Percentiles rank a stretch among this genome's conserved stretches.
Evolutionary conservation across 2,888 invertebrate species (phyloP).

Genomic region (Agriopis aurantiaria): DNA sequence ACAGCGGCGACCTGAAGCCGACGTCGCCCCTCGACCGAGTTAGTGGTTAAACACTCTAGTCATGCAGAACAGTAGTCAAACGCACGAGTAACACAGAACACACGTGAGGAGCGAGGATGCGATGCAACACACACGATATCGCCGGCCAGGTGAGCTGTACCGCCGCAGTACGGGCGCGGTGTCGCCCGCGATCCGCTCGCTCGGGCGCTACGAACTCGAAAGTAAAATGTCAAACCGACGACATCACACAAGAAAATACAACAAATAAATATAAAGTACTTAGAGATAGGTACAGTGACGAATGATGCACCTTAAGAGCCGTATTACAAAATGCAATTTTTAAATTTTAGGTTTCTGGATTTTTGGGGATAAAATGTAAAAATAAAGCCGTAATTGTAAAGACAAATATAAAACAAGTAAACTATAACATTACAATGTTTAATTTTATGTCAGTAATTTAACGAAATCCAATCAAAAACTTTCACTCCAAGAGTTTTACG

Average conservation of each 20-base stretch:
- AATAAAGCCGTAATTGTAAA: too few species aligned
- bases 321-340: too few species aligned
- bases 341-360: too few species aligned
- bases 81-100: slow-evolving; percentile 55
- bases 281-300: slow-evolving; percentile 20
- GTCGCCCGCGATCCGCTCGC: slow-evolving; percentile 34
- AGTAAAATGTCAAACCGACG: slow-evolving; percentile 63
- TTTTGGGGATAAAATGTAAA: too few species aligned
- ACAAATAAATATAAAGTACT: slow-evolving; percentile 26
- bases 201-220: slow-evolving; percentile 71
- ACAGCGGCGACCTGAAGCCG: slow-evolving; percentile 53
- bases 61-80: slow-evolving; percentile 78
- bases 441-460: too few species aligned
- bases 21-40: slow-evolving; percentile 44
- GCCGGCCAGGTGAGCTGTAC: slow-evolving; percentile 83
- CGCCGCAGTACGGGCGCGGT: slow-evolving; percentile 50
- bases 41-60: slow-evolving; percentile 27
- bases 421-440: too few species aligned
- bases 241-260: slow-evolving; percentile 49
- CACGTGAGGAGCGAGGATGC: slow-evolving; percentile 68
- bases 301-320: neutral
- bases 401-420: too few species aligned
- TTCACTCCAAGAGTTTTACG: too few species aligned
- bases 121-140: slow-evolving; percentile 81
- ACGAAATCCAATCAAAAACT: too few species aligned